Conservation (phyloP, 2,888 invertebrate species). For the Ethmia dodecea region DNA sequence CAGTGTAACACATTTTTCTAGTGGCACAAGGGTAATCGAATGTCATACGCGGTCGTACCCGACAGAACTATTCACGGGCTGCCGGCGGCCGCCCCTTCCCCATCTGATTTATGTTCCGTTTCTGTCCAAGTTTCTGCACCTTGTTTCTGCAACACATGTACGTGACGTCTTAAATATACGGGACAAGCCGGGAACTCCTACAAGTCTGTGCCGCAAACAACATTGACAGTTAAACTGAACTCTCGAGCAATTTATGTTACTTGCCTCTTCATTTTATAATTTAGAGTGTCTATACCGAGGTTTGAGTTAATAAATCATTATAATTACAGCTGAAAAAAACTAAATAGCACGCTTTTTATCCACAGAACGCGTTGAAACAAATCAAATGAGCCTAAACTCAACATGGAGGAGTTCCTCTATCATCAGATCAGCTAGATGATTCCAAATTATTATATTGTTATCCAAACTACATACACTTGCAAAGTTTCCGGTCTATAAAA, state of each 20-base stretch:
- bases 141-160: slow-evolving; percentile 67
- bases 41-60: slow-evolving; percentile 63
- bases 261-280: too few relatives aligned
- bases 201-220: slow-evolving; percentile 15
- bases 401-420: too few relatives aligned
- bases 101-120: slow-evolving; percentile 64
- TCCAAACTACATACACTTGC: too few relatives aligned
- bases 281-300: too few relatives aligned
- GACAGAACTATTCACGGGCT: slow-evolving; percentile 57
- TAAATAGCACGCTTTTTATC: too few relatives aligned
- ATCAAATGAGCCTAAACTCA: too few relatives aligned
- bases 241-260: slow-evolving; percentile 2
- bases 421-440: too few relatives aligned
- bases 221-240: slow-evolving; percentile 22
- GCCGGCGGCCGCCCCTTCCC: slow-evolving; percentile 49
- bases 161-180: slow-evolving; percentile 63
- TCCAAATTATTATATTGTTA: too few relatives aligned
- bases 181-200: slow-evolving; percentile 33
- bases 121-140: slow-evolving; percentile 71
- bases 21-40: slow-evolving; percentile 55
- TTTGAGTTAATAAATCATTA: too few relatives aligned
- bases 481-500: too few relatives aligned
- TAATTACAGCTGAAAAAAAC: too few relatives aligned
- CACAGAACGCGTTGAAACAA: too few relatives aligned
- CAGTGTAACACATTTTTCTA: slow-evolving; percentile 7